A percentile compares a stretch with the other conserved stretches of the same genome.
These are phyloP conservation scores for Centropyge bicolor DNA, from an alignment of 2,797 vertebrate species.

Conservation along the genomic window DNA sequence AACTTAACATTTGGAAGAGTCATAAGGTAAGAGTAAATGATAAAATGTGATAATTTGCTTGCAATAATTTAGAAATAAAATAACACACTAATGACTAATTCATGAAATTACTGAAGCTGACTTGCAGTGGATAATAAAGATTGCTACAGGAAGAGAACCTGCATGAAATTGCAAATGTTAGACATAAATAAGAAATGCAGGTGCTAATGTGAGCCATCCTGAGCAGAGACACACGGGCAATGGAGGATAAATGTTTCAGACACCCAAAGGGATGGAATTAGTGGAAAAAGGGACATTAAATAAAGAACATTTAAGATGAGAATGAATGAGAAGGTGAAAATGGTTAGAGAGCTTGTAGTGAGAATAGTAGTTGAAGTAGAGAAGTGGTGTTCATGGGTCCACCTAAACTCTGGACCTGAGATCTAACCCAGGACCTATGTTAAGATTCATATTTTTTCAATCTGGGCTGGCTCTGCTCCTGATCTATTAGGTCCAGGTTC, in stretches of 20 bases:
- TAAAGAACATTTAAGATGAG: conserved; percentile 14
- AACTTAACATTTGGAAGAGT: not conserved
- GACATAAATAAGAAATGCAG: conserved; percentile 55
- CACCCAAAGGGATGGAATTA: conserved; percentile 19
- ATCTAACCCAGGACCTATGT: too few relatives aligned
- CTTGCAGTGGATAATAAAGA: conserved; percentile 6
- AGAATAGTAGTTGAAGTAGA: conserved; percentile 11
- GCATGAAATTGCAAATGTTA: conserved; percentile 51
- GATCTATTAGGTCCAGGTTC: too few relatives aligned
- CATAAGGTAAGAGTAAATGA: conserved; percentile 9
- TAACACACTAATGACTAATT: conserved; percentile 12
- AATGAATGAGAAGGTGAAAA: conserved; percentile 13
- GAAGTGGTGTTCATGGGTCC: not conserved
- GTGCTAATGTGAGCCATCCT: conserved; percentile 22
- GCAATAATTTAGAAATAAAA: conserved; percentile 19
- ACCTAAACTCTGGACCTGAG: too few relatives aligned
- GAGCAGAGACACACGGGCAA: conserved; percentile 17
- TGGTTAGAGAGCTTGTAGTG: conserved; percentile 7
- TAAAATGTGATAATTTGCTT: not conserved
- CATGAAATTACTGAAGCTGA: conserved; percentile 29
- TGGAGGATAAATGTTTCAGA: conserved; percentile 37
- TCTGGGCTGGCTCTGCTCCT: too few relatives aligned
- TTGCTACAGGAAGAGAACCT: not conserved
- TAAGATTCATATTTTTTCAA: too few relatives aligned
- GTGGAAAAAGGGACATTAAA: conserved; percentile 14